phyloP scores from a whole-genome alignment of 35 echinoderm and acorn worm species.

The Ophiothrix spiculata region DNA sequence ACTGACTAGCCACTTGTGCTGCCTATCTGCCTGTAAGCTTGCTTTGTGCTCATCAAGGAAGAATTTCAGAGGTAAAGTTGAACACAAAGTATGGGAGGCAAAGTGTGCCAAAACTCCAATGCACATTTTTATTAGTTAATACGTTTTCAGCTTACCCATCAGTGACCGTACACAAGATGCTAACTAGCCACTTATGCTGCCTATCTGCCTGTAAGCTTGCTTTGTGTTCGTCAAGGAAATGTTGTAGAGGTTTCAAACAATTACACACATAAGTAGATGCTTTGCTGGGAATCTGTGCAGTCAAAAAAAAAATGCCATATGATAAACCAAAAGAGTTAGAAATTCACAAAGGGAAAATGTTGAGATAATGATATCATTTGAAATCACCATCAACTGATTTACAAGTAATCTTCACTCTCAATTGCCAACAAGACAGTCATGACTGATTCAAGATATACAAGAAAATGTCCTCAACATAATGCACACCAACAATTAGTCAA shows the following conservation, averaged over 20 bases:
- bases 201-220: slow-evolving; percentile 43
- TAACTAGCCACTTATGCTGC: slow-evolving; percentile 36
- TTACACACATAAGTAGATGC: slow-evolving; percentile 78
- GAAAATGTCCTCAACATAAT: too few relatives aligned
- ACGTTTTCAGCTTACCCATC: slow-evolving; percentile 61
- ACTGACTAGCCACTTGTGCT: slow-evolving; percentile 29
- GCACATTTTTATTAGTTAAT: background rate
- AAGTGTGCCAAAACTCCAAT: too few relatives aligned
- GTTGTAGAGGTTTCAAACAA: slow-evolving; percentile 77
- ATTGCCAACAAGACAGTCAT: too few relatives aligned
- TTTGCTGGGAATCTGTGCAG: slow-evolving; percentile 80
- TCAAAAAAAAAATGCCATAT: too few relatives aligned
- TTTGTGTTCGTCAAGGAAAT: slow-evolving; percentile 82
- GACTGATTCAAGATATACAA: too few relatives aligned
- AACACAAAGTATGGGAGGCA: slow-evolving; percentile 69
- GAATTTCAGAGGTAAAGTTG: slow-evolving; percentile 72
- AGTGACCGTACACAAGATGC: slow-evolving; percentile 65
- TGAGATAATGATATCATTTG: too few relatives aligned
- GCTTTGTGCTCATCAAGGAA: slow-evolving; percentile 75
- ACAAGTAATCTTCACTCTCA: too few relatives aligned
- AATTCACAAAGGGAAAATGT: too few relatives aligned
- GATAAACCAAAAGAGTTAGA: too few relatives aligned
- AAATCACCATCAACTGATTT: too few relatives aligned
- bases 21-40: slow-evolving; percentile 37
- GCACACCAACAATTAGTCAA: too few relatives aligned